These are phyloP conservation scores for Podocnemis expansa DNA, from an alignment of 2,113 vertebrate genomes.

Conservation along the genomic window DNA sequence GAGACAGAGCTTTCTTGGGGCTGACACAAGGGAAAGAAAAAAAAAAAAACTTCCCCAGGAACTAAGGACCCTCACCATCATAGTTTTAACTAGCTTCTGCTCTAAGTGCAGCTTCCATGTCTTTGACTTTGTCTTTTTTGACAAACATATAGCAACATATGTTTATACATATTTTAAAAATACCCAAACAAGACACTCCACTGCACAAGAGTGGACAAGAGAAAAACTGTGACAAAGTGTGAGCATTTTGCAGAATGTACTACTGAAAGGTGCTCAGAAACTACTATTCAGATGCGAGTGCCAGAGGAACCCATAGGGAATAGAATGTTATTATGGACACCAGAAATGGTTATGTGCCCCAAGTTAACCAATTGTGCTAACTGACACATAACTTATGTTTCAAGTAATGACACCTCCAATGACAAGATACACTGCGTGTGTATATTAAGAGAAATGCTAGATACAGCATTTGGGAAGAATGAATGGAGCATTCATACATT, in stretches of 20 bases:
- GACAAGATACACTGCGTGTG: background rate
- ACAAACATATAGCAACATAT: background rate
- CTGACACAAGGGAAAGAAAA: background rate
- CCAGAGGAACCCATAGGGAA: background rate
- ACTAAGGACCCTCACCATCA: background rate
- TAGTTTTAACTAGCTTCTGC: background rate
- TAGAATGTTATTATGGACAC: background rate
- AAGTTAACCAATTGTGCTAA: background rate
- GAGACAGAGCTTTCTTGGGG: background rate
- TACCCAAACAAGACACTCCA: background rate
- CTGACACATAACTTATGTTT: background rate
- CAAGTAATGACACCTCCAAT: background rate
- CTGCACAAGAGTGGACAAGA: background rate
- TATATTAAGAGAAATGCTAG: background rate
- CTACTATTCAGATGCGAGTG: background rate
- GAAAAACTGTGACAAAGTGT: accelerated
- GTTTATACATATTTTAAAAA: background rate
- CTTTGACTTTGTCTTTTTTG: background rate
- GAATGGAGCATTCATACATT: background rate
- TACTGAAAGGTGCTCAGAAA: background rate
- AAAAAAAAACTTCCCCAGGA: background rate
- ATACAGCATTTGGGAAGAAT: background rate
- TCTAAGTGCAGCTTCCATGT: background rate
- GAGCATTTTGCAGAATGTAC: background rate
- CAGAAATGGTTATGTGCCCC: background rate